Base-by-base conservation (phyloP, 2,888 invertebrate genomes). In the Penaeus monodon region DNA sequence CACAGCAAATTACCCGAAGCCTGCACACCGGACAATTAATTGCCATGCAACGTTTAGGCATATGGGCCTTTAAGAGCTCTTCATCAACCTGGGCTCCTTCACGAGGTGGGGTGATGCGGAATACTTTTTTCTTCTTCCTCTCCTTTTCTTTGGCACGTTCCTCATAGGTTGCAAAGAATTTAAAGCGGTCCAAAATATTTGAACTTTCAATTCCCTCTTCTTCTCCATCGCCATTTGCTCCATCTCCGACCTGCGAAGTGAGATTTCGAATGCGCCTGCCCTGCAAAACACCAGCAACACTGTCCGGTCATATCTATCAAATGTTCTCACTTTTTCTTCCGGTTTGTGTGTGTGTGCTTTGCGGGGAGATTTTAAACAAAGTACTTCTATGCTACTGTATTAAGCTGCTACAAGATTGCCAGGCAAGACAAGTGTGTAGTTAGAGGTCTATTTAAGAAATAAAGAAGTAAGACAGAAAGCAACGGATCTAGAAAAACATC, bases 131-230 rank as follows among this genome's bases (percentile, higher is more conserved):
- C 90, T 94, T 93, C 33, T 66, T 81, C 84, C 81, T 85, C 77
- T 90, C 89, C 24, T 89, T 82, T 74, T 90, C 86, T 91, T 94
- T 93, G 91, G 94, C 94, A 91, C 95, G 95, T 81, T 96, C 96
- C 91, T 94, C 94, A 94, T 96, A 97, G 0, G 95, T 95, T 94
- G 97, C 97, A 93, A 97, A 97, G 94, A 97, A 97, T 93, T 96
- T 96, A 94, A 97, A 98, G 91, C 96, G 94, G 92, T 84, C 77
- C 29, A 73, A 73, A 49, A 88, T 63, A 38, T 84, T 63, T 57
- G 81, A 82, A 68, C 57, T 17, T 57, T 57, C 57, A 57, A 57
- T 10, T 57, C 57, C 57, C 57, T 57, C 57, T 57, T 57, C 57
- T 3, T 64, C 85, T 73, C 66, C 84, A 27, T 86, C 85, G 57